A percentile compares a stretch with the other conserved stretches of the same genome.
Evolutionary conservation across 2,113 vertebrate genomes (phyloP).

Genomic region (Rhodinocichla rosea): DNA sequence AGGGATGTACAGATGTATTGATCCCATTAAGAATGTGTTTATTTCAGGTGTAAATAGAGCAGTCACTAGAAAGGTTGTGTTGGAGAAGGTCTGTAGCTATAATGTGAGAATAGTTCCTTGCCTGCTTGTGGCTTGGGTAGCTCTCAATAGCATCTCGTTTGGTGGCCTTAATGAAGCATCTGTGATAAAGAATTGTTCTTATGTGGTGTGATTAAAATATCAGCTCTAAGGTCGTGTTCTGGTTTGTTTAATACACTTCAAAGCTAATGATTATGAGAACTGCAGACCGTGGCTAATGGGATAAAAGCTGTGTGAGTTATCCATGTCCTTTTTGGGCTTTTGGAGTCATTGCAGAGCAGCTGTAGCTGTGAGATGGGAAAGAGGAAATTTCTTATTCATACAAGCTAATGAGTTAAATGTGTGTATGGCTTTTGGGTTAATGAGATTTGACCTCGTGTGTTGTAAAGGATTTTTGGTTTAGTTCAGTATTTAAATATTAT

Average conservation of each 20-base stretch:
- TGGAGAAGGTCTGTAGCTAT: background rate
- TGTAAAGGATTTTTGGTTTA: background rate
- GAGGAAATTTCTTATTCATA: background rate
- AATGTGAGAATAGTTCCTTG: background rate
- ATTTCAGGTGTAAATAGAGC: background rate
- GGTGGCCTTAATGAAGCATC: background rate
- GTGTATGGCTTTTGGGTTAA: background rate
- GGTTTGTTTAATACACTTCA: constrained; percentile 37
- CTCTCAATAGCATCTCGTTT: background rate
- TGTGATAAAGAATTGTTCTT: background rate
- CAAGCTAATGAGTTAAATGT: constrained; percentile 27
- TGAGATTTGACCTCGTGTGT: background rate
- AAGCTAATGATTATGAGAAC: constrained; percentile 1
- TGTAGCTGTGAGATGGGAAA: background rate
- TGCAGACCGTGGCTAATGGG: constrained; percentile 29
- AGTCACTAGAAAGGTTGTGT: background rate
- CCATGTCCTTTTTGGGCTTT: background rate
- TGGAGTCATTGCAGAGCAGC: background rate
- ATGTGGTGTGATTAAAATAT: background rate
- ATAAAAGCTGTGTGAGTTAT: constrained; percentile 2
- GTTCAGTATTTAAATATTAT: background rate
- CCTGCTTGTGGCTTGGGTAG: background rate
- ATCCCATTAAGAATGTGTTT: background rate
- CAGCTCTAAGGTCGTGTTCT: constrained; percentile 17
- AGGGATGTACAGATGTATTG: background rate